Evolutionary conservation across 2,888 invertebrate species (phyloP).

Genomic region (Dicyrtomina minuta): DNA sequence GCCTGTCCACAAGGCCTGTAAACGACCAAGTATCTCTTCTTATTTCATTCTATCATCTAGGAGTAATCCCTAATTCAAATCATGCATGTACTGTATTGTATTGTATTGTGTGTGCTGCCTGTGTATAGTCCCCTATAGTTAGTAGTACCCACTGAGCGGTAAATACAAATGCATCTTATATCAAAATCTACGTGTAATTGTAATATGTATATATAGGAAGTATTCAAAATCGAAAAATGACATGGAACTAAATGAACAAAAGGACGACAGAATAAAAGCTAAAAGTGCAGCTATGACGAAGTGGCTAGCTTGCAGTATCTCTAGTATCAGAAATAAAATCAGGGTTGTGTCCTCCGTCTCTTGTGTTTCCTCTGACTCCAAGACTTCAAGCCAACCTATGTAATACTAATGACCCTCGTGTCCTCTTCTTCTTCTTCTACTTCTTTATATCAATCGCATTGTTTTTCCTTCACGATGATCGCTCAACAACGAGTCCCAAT

Average conservation of each 20-base stretch:
- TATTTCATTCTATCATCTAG: constrained; percentile 19
- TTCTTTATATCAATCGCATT: constrained; percentile 14
- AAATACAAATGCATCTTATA: no score
- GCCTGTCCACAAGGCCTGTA: constrained; percentile 39
- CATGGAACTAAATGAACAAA: constrained; percentile 28
- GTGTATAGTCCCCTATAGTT: no score
- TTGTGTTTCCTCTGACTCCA: constrained; percentile 3
- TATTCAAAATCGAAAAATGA: constrained; percentile 16
- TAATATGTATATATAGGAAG: no score
- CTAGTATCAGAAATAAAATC: constrained; percentile 31
- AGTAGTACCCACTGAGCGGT: no score
- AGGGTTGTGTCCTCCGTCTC: constrained; percentile 27
- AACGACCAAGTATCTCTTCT: constrained; percentile 31
- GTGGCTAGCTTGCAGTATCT: constrained; percentile 6
- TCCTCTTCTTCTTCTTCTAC: constrained; percentile 5
- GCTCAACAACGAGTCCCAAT: background rate
- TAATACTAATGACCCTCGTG: constrained; percentile 32
- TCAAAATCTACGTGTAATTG: no score
- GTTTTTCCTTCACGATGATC: constrained; percentile 8
- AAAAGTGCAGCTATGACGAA: constrained; percentile 27
- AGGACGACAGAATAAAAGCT: constrained; percentile 12
- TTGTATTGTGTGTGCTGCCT: no score
- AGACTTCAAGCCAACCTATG: constrained; percentile 18
- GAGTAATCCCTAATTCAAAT: constrained; percentile 34
- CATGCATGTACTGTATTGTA: constrained; percentile 11